phyloP scores from a whole-genome alignment of 2,113 vertebrate genomes.

The Sigmodon hispidus region DNA sequence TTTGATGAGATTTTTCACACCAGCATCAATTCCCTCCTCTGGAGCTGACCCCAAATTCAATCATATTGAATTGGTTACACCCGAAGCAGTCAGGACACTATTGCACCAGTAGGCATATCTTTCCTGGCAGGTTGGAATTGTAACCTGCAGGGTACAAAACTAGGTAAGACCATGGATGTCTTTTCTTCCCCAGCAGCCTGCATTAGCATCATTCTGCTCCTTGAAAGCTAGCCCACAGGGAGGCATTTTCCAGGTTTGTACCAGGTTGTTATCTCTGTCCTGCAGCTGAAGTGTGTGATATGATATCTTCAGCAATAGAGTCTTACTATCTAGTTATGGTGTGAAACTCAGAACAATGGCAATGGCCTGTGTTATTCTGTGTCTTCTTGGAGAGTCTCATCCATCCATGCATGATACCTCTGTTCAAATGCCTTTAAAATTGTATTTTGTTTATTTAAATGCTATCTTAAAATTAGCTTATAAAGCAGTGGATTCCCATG shows the following conservation, averaged over 20 bases:
- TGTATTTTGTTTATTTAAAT: neutral
- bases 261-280: neutral
- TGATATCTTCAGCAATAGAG: neutral
- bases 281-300: neutral
- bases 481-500: neutral
- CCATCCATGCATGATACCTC: neutral
- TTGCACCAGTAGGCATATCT: fast-evolving
- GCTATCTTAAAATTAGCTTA: neutral
- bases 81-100: no score
- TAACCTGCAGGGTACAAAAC: neutral
- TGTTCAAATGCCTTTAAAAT: neutral
- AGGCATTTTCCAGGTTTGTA: neutral
- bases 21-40: neutral
- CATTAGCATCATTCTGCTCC: neutral
- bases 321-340: neutral
- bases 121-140: neutral
- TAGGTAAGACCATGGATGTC: neutral
- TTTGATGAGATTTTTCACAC: neutral
- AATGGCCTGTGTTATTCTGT: neutral
- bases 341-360: neutral
- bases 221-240: neutral
- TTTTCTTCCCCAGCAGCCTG: neutral
- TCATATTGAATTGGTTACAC: neutral
- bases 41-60: neutral
- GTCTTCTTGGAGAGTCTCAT: neutral